A percentile compares a stretch with the other conserved stretches of the same genome.
Evolutionary conservation across 1,140 invertebrate species (phyloP).

Genomic region (Tetramorium alpestre): DNA sequence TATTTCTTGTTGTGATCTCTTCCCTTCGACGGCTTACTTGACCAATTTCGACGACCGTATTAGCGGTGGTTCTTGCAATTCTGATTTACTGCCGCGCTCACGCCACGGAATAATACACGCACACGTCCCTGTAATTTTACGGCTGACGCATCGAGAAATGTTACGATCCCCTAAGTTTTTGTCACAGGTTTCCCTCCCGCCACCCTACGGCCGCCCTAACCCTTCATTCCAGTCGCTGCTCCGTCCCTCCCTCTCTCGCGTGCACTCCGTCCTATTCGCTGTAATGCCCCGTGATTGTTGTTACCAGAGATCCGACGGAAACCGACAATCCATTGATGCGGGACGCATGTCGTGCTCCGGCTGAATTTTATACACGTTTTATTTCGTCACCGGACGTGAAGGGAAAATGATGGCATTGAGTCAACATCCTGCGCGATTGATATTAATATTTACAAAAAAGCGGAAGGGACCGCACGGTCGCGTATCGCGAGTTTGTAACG

Average conservation of each 20-base stretch:
- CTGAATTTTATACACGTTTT: slow-evolving; percentile 70
- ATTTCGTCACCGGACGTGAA: slow-evolving; percentile 65
- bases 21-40: not conserved
- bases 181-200: slow-evolving; percentile 36
- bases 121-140: slow-evolving; percentile 42
- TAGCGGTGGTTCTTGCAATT: slow-evolving; percentile 21
- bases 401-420: slow-evolving; percentile 62
- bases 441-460: slow-evolving; percentile 74
- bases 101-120: slow-evolving; percentile 37
- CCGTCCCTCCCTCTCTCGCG: slow-evolving; percentile 40
- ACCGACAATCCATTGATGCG: slow-evolving; percentile 80
- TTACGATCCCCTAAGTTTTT: slow-evolving; percentile 56
- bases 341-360: slow-evolving; percentile 68
- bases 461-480: slow-evolving; percentile 36
- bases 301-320: slow-evolving; percentile 76
- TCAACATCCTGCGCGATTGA: slow-evolving; percentile 67
- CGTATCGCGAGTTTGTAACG: not conserved
- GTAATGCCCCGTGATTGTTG: slow-evolving; percentile 70
- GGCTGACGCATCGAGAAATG: slow-evolving; percentile 30
- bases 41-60: slow-evolving; percentile 17
- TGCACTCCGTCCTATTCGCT: slow-evolving; percentile 21
- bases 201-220: slow-evolving; percentile 25
- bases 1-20: slow-evolving; percentile 2
- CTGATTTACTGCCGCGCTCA: slow-evolving; percentile 50
- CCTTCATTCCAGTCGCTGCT: slow-evolving; percentile 33